phyloP scores from a whole-genome alignment of 2,888 invertebrate genomes.

The Leucophora obtusa region DNA sequence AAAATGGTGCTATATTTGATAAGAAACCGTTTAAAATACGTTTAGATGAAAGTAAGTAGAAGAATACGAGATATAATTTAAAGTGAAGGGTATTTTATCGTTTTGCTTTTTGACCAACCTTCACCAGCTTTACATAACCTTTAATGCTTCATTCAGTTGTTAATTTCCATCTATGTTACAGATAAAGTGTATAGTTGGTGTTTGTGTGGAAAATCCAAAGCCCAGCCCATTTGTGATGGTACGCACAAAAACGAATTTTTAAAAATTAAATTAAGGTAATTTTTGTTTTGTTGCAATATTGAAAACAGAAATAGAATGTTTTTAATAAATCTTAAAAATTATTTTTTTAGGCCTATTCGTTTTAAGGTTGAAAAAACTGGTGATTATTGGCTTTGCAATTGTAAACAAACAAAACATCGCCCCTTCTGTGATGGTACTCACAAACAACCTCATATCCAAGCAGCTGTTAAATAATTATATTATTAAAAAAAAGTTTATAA shows the following conservation, averaged over 20 bases:
- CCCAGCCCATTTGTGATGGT: slow-evolving; percentile 96
- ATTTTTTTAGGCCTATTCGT: slow-evolving; percentile 83
- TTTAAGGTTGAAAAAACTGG: slow-evolving; percentile 92
- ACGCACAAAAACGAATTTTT: slow-evolving; percentile 89
- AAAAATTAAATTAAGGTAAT: slow-evolving; percentile 85
- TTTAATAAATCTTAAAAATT: not conserved
- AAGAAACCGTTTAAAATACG: slow-evolving; percentile 91
- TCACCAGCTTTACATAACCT: slow-evolving; percentile 63
- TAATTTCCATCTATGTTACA: slow-evolving; percentile 54
- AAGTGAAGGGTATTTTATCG: slow-evolving; percentile 22
- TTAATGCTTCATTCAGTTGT: slow-evolving; percentile 56
- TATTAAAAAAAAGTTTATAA: slow-evolving; percentile 32
- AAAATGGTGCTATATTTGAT: slow-evolving; percentile 90
- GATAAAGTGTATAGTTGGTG: slow-evolving; percentile 94
- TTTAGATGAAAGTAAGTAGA: slow-evolving; percentile 82
- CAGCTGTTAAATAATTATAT: slow-evolving; percentile 77
- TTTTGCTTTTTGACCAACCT: not conserved
- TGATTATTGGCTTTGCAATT: slow-evolving; percentile 98
- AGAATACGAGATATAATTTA: not conserved
- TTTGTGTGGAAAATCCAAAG: slow-evolving; percentile 93
- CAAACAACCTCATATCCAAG: slow-evolving; percentile 85
- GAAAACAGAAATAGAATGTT: no score
- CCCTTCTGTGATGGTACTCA: slow-evolving; percentile 99
- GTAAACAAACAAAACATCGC: slow-evolving; percentile 94
- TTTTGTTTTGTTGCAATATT: not conserved